Evolutionary conservation across 2,888 invertebrate species (phyloP), one percentile per base, ranked within the genome.

Genomic region (Orgyia antiqua): DNA sequence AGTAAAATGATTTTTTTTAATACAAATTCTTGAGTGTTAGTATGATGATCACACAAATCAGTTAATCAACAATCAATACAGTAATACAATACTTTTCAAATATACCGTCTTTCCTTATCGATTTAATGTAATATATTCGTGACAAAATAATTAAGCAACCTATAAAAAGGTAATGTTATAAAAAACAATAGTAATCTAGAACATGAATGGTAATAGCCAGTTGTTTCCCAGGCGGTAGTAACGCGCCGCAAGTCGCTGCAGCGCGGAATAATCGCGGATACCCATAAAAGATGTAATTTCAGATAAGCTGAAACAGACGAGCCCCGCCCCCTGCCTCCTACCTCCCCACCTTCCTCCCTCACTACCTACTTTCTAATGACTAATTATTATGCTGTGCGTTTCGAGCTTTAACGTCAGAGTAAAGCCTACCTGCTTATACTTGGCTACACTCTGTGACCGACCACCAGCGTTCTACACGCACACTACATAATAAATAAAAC

Each of bases 271-370:
- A 86, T 86, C 86, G 83, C 84, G 76, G 83, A 80, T 86, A 79
- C 80, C 83, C 86, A 84, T 86, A 86, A 86, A 84, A 86, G 86
- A 86, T 86, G 86, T 86, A 86, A 86, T 86, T 86, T 86, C 83
- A 86, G 86, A 86, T 86, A 84, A 84, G 80, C 84, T 83, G 83
- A 84, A 86, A 86, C 80, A 83, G 84, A 83, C 84, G 83, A 79
- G 79, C 82, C 54, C 77, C 78, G 75, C 82, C 80, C 65, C 63
- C 58, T 52, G 39, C 60, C 68, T 52, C 64, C 63, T 51, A 39
- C 58, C 58, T 59, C 58, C 61, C 66, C 59, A 51, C 48, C 53
- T 51, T 34, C 48, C 64, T 56, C 70, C 71, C 68, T 65, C 60
- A 62, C 78, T 82, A 68, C 80, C 84, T 82, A 83, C 84, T 83